A percentile compares a stretch with the other conserved stretches of the same genome.
phyloP scores from a whole-genome alignment of 2,797 vertebrate genomes.

The Pseudochirops cupreus region DNA sequence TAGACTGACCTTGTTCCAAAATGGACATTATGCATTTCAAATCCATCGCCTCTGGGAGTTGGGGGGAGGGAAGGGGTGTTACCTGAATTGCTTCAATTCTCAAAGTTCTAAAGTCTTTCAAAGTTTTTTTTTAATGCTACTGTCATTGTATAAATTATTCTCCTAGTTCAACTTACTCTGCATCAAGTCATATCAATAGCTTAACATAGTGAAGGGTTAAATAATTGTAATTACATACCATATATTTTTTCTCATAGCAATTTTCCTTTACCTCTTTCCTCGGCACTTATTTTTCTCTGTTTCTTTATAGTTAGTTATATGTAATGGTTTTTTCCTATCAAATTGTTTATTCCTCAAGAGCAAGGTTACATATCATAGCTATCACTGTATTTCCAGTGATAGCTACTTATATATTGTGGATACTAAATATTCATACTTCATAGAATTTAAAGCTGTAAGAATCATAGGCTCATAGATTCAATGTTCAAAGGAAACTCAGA shows the following conservation, averaged over 20 bases:
- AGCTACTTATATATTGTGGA: background rate
- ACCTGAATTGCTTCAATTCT: background rate
- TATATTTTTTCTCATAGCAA: background rate
- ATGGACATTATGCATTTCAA: background rate
- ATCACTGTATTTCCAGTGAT: background rate
- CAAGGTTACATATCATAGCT: background rate
- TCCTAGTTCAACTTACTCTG: background rate
- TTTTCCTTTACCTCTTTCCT: background rate
- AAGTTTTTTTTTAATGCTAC: background rate
- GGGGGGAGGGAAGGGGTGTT: background rate
- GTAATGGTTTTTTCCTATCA: background rate
- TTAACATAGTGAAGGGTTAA: background rate
- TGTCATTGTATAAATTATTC: background rate
- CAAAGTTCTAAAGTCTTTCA: background rate
- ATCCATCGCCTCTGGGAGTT: background rate
- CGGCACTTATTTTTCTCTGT: background rate
- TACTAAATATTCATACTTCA: background rate
- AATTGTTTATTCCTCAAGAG: background rate
- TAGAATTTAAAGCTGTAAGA: too few species aligned
- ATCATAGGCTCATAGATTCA: background rate
- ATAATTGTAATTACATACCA: background rate
- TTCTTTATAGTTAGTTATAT: background rate
- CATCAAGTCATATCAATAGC: background rate
- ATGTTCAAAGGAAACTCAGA: background rate
- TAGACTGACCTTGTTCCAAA: background rate